A percentile compares a stretch with the other conserved stretches of the same genome.
These are phyloP conservation scores for Genyomyrus donnyi DNA, from an alignment of 2,113 vertebrate species.

Conservation along the genomic window DNA sequence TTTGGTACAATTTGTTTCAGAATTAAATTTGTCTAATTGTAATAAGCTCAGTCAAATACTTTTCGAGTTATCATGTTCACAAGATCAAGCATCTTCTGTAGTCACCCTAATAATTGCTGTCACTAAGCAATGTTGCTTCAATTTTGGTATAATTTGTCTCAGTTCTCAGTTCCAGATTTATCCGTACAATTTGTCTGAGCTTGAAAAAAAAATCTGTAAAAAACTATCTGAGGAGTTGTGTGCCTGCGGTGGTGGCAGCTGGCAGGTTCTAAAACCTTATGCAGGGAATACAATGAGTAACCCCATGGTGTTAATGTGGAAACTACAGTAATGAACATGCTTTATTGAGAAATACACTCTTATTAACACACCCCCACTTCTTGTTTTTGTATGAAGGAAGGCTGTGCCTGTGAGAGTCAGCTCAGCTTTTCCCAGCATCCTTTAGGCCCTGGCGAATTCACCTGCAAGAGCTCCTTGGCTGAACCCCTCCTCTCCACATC, in stretches of 20 bases:
- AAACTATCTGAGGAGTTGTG: neutral
- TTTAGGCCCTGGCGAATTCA: conserved; percentile 33
- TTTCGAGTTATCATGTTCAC: neutral
- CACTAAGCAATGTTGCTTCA: neutral
- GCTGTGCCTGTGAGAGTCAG: neutral
- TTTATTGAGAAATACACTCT: neutral
- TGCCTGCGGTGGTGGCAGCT: neutral
- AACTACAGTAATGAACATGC: neutral
- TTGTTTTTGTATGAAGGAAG: neutral
- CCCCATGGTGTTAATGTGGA: neutral
- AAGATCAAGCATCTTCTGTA: neutral
- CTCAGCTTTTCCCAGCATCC: neutral
- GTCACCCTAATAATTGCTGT: neutral
- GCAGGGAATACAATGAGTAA: neutral
- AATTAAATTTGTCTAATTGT: neutral
- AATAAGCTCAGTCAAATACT: neutral
- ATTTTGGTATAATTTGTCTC: neutral
- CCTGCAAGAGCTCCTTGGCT: conserved; percentile 88
- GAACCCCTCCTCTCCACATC: conserved; percentile 94
- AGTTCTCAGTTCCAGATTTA: neutral
- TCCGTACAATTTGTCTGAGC: neutral
- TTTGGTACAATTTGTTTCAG: neutral
- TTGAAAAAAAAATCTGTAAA: neutral
- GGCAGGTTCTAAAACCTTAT: neutral
- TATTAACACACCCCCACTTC: neutral